phyloP scores from a whole-genome alignment of 2,888 invertebrate species.

The Melieria omissa region DNA sequence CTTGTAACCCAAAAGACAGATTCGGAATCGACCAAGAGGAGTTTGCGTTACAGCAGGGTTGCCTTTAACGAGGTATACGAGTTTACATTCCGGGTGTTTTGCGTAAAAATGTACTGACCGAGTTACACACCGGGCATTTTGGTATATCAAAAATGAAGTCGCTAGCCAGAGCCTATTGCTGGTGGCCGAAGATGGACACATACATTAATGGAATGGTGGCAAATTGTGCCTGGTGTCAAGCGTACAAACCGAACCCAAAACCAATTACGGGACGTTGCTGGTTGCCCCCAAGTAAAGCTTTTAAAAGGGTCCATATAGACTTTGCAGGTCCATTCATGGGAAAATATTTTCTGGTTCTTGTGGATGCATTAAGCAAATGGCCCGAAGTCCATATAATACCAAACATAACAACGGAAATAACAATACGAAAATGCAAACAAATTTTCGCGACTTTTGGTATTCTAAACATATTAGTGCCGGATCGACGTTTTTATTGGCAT shows the following conservation, averaged over 20 bases:
- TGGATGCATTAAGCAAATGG: conserved; percentile 44
- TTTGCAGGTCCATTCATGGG: conserved; percentile 25
- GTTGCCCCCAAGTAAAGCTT: conserved; percentile 13
- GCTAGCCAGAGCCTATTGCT: conserved; percentile 45
- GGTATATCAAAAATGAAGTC: conserved; percentile 40
- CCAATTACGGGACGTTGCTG: conserved; percentile 14
- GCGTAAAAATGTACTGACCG: neutral
- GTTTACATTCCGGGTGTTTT: conserved; percentile 37
- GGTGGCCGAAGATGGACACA: conserved; percentile 39
- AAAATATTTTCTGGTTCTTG: conserved; percentile 24
- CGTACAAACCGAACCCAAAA: neutral
- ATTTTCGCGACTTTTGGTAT: conserved; percentile 37
- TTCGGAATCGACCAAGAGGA: conserved; percentile 20
- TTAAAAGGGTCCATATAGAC: conserved; percentile 40
- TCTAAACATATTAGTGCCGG: no score
- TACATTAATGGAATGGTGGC: conserved; percentile 29
- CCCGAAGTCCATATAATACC: conserved; percentile 45
- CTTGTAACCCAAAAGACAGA: conserved; percentile 16
- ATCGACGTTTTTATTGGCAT: no score
- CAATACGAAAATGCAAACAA: conserved; percentile 32
- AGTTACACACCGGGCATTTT: conserved; percentile 43
- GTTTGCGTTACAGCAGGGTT: conserved; percentile 30
- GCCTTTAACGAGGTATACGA: conserved; percentile 39
- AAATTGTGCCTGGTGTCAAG: conserved; percentile 17
- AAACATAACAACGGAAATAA: conserved; percentile 36